phyloP scores from a whole-genome alignment of 2,888 invertebrate species.

The Noctua pronuba region DNA sequence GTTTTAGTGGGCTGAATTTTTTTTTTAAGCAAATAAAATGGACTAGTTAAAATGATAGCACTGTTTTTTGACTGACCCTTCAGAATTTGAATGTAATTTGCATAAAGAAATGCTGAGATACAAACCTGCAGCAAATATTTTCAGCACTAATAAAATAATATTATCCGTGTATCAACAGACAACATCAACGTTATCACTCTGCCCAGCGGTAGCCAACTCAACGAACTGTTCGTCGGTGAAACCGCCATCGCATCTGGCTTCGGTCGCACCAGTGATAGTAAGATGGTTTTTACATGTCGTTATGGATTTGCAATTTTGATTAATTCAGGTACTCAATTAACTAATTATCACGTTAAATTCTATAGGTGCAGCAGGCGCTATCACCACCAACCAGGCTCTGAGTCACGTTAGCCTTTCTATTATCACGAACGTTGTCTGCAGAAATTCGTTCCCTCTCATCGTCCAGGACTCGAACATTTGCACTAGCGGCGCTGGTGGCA shows the following conservation, averaged over 20 bases:
- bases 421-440: slow-evolving; percentile 43
- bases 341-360: neutral
- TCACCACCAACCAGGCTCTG: neutral
- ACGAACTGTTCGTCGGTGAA: slow-evolving; percentile 65
- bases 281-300: neutral
- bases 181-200: slow-evolving; percentile 69
- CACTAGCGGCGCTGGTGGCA: slow-evolving; percentile 68
- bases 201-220: slow-evolving; percentile 63
- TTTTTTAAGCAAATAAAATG: neutral
- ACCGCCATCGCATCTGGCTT: slow-evolving; percentile 79
- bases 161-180: slow-evolving; percentile 56
- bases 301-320: neutral
- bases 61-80: neutral
- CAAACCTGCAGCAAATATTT: neutral
- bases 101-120: neutral
- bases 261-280: slow-evolving; percentile 61
- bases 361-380: slow-evolving; percentile 6
- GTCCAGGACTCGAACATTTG: slow-evolving; percentile 72
- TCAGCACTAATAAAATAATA: neutral
- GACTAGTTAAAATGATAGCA: neutral
- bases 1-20: too few species aligned
- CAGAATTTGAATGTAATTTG: neutral
- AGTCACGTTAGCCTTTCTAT: slow-evolving; percentile 39
- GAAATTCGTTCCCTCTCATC: slow-evolving; percentile 40
- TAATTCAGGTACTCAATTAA: neutral